Evolutionary conservation across 2,888 invertebrate genomes (phyloP), one percentile per base, ranked within the genome.

Genomic region (Trichopria drosophilae): DNA sequence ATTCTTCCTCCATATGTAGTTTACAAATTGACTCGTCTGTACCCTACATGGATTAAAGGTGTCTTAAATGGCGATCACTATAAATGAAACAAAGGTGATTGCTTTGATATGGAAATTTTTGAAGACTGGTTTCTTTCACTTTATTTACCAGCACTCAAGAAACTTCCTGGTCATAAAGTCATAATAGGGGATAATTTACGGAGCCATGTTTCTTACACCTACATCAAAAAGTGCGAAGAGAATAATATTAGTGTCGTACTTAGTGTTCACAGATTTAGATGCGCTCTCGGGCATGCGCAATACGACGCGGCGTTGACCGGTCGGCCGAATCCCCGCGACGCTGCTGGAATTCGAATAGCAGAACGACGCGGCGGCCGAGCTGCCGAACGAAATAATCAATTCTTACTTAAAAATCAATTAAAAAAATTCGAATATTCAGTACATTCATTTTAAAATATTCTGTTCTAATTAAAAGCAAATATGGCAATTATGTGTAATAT

Each of bases 181-280:
- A 26, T 70, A 44, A 58, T 69, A 50, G 71, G 71, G 22, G 67
- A 75, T 51, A 71, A 69, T 53, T 46, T 68, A 26, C 40, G 59
- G 13, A 53, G 54, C 32, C 68, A 72, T 37, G 29, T 67, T 22
- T 60, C 51, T 34, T 23, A 43, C 12, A 53, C 56, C 10, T 63
- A 69, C 24, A 37, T 72, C 4, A 13, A 61, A 26, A 26, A 53
- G 34, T 73, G 71, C 50, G 51, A 65, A 58, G 48, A 60, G 15
- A 55, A 67, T 36, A 47, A 67, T 45, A 71, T 66, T 39, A 54
- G 19, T 12, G 67, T 71, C 44, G 47, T 69, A 13, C 58, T 58
- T n/a, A n/a, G n/a, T n/a, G n/a, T n/a, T n/a, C n/a, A n/a, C n/a
- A n/a, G n/a, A n/a, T n/a, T n/a, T n/a, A n/a, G n/a, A n/a, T n/a